Evolutionary conservation across 2,888 invertebrate species (phyloP).

Genomic region (Cheilosia variabilis): DNA sequence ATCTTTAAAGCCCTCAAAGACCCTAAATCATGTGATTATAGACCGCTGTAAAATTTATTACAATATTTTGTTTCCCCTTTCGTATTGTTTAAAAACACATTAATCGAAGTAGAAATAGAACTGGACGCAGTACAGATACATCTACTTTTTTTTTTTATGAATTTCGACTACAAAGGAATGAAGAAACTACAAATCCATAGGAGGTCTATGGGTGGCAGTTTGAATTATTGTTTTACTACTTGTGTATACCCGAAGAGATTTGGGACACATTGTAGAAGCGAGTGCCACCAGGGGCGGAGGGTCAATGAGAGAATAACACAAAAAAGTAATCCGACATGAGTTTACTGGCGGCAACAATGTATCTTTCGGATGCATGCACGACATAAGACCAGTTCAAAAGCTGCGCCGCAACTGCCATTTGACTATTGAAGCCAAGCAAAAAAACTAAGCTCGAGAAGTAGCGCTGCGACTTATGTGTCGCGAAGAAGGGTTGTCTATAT

Average conservation of each 20-base stretch:
- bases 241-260: slow-evolving; percentile 14
- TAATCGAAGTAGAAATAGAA: slow-evolving; percentile 18
- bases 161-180: neutral
- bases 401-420: neutral
- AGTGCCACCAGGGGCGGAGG: neutral
- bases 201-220: slow-evolving; percentile 54
- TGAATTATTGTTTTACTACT: slow-evolving; percentile 56
- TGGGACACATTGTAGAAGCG: slow-evolving; percentile 29
- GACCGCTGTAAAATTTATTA: slow-evolving; percentile 57
- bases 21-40: slow-evolving; percentile 57
- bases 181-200: slow-evolving; percentile 20
- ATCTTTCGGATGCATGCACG: slow-evolving; percentile 34
- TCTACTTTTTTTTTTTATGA: neutral
- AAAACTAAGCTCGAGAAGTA: slow-evolving; percentile 13
- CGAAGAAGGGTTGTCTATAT: neutral
- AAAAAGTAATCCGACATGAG: slow-evolving; percentile 22
- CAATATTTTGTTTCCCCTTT: slow-evolving; percentile 21
- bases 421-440: slow-evolving; percentile 36
- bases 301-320: slow-evolving; percentile 13
- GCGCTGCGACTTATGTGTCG: neutral
- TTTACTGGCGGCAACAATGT: slow-evolving; percentile 47
- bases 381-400: slow-evolving; percentile 27
- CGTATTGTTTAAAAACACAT: slow-evolving; percentile 30
- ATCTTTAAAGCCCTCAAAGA: neutral
- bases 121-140: neutral